These are phyloP conservation scores for Troilus luridus DNA, from an alignment of 2,888 invertebrate species.

Conservation along the genomic window DNA sequence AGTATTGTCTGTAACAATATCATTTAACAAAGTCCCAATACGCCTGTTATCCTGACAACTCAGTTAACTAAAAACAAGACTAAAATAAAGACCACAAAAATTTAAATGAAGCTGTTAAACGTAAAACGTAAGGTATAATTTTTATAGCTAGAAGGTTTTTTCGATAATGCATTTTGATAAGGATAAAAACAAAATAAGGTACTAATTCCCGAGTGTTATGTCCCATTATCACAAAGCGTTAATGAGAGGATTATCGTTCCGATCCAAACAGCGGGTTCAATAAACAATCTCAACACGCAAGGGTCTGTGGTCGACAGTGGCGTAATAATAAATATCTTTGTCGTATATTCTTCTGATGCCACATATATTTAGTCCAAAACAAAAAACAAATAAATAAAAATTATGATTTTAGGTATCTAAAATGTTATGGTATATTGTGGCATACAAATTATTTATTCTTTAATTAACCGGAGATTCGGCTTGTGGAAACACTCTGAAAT, in stretches of 20 bases:
- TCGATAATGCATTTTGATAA: background rate
- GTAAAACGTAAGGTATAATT: background rate
- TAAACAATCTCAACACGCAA: background rate
- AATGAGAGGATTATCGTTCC: background rate
- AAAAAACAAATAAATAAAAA: too few species aligned
- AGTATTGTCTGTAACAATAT: too few species aligned
- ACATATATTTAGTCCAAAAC: too few species aligned
- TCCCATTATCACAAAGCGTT: background rate
- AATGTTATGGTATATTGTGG: too few species aligned
- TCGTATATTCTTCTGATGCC: too few species aligned
- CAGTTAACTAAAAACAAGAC: background rate
- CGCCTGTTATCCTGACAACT: background rate
- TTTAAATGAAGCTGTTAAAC: background rate
- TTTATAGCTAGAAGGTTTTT: background rate
- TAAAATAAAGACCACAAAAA: background rate
- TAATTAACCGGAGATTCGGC: too few species aligned
- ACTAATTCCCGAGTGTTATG: background rate
- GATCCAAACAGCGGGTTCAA: background rate
- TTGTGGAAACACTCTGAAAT: too few species aligned
- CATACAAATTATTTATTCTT: too few species aligned
- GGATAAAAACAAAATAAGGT: background rate
- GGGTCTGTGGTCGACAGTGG: too few species aligned
- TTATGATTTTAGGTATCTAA: too few species aligned
- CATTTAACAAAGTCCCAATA: too few species aligned
- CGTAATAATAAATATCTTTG: too few species aligned